A percentile compares a stretch with the other conserved stretches of the same genome.
Evolutionary conservation across 2,113 vertebrate species (phyloP).

Genomic region (Anser brachyrhynchus): DNA sequence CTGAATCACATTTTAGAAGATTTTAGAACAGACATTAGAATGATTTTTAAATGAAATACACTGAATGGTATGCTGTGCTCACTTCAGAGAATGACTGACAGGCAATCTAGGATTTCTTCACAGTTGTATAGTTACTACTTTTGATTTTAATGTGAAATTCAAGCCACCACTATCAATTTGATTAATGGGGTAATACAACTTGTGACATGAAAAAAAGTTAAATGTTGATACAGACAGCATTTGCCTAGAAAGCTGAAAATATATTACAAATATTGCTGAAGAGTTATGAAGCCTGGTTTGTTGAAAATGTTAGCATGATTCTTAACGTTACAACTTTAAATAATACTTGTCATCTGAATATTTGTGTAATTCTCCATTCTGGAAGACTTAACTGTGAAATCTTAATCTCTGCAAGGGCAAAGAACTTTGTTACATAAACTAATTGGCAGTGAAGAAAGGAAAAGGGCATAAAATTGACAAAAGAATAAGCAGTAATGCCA

Average conservation of each 20-base stretch:
- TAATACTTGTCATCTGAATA: background rate
- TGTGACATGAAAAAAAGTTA: conserved; percentile 10
- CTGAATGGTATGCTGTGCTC: background rate
- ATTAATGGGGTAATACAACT: conserved; percentile 25
- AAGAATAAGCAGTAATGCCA: background rate
- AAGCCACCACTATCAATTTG: background rate
- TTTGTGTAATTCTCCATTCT: background rate
- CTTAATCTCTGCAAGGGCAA: background rate
- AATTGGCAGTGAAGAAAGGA: background rate
- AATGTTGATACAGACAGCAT: conserved; percentile 2
- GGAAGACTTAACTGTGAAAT: background rate
- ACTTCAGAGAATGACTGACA: conserved; percentile 5
- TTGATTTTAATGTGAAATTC: conserved; percentile 31
- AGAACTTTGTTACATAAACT: background rate
- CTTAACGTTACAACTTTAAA: background rate
- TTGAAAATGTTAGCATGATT: background rate
- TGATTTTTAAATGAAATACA: conserved; percentile 7
- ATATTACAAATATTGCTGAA: background rate
- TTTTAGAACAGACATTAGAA: background rate
- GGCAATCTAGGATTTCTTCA: conserved; percentile 22
- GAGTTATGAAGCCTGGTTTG: background rate
- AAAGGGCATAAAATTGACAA: background rate
- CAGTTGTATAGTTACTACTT: background rate
- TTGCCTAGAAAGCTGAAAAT: conserved; percentile 3
- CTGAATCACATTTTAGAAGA: background rate